Percentiles rank a stretch among this genome's conserved stretches.
Conservation (phyloP, 2,113 vertebrate genomes). For the Glaucidium brasilianum region DNA sequence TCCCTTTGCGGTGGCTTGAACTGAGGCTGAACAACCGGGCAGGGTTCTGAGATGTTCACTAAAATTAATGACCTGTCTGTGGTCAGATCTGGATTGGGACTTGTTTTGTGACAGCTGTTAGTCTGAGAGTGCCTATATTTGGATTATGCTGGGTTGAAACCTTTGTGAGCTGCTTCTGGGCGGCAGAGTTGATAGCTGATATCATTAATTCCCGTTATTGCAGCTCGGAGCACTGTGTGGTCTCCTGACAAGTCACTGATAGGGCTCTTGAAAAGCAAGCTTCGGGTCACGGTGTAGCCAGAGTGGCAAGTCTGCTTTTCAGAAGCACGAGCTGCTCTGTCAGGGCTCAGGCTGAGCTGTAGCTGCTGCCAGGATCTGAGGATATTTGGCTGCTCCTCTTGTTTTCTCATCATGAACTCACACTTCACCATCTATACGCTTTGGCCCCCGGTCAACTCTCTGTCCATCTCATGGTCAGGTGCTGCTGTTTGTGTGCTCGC, state of each 20-base stretch:
- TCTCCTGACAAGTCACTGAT: not conserved
- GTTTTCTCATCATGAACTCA: not conserved
- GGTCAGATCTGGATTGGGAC: not conserved
- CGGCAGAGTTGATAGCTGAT: not conserved
- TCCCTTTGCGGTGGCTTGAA: not conserved
- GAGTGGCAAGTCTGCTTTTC: fast-evolving
- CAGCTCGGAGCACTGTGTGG: not conserved
- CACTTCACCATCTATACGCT: not conserved
- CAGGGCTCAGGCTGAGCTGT: not conserved
- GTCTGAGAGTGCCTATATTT: not conserved
- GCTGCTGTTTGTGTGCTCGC: not conserved
- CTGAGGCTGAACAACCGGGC: not conserved
- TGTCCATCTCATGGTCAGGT: not conserved
- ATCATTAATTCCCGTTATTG: not conserved
- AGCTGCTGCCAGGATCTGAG: not conserved
- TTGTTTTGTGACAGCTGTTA: not conserved
- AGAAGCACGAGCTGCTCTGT: not conserved
- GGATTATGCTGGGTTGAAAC: not conserved
- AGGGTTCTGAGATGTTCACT: not conserved
- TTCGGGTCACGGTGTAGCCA: fast-evolving
- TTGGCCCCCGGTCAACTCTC: not conserved
- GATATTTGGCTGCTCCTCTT: not conserved
- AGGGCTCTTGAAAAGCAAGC: not conserved
- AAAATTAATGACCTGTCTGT: not conserved
- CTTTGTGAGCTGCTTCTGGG: not conserved